Evolutionary conservation across 2,888 invertebrate genomes (phyloP).

Genomic region (Spicauda simplicius): DNA sequence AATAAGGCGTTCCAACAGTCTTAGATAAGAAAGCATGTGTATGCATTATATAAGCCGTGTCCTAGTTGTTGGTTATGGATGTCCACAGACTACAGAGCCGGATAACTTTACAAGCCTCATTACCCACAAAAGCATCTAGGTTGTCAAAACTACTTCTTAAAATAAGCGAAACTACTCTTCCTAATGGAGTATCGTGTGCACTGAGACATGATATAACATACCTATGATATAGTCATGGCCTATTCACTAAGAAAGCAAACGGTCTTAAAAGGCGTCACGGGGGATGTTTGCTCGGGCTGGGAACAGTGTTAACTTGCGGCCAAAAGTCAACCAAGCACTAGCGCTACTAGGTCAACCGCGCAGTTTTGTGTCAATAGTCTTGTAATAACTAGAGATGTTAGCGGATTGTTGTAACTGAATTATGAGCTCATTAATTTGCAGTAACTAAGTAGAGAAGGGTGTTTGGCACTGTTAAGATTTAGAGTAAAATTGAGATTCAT

Average conservation of each 20-base stretch:
- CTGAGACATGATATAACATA: not conserved
- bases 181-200: not conserved
- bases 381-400: not conserved
- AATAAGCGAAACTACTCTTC: not conserved
- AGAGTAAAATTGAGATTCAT: no score
- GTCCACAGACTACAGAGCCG: no score
- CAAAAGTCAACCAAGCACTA: not conserved
- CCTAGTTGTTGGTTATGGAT: no score
- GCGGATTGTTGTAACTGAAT: not conserved
- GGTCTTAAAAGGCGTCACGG: constrained; percentile 2
- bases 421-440: no score
- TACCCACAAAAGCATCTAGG: no score
- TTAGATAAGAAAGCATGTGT: no score
- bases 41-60: no score
- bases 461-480: not conserved
- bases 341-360: constrained; percentile 22
- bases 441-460: not conserved
- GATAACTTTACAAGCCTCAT: no score
- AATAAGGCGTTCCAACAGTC: no score
- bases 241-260: constrained; percentile 5
- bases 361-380: constrained; percentile 4
- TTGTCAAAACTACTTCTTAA: not conserved
- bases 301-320: constrained; percentile 19
- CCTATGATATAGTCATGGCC: not conserved
- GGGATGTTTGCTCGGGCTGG: constrained; percentile 15